Evolutionary conservation across 23 tunicate genomes (phyloP).

Genomic region (Trididemnum clinides): DNA sequence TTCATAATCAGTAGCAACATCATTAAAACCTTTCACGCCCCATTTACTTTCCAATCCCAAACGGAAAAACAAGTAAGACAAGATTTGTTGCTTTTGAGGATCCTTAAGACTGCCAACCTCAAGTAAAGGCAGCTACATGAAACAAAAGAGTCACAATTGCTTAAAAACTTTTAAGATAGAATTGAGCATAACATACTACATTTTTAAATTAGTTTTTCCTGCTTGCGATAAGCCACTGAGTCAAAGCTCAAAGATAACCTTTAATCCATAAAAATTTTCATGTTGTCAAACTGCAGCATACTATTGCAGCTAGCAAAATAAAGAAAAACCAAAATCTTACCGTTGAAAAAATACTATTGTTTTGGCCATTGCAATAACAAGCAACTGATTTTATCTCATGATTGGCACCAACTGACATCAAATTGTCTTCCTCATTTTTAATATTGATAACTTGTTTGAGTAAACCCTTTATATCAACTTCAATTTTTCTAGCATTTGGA

Average conservation of each 20-base stretch:
- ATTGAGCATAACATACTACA: no score
- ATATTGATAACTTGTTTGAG: not conserved
- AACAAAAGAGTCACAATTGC: not conserved
- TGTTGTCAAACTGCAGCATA: not conserved
- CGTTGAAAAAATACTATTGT: not conserved
- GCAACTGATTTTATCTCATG: not conserved
- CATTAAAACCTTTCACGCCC: not conserved
- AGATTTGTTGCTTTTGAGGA: not conserved
- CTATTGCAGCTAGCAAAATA: no score
- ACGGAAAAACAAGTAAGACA: not conserved
- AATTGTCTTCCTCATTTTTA: not conserved
- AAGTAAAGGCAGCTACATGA: not conserved
- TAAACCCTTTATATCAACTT: not conserved
- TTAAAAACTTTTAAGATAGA: not conserved
- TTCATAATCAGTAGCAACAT: not conserved
- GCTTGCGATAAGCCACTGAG: no score
- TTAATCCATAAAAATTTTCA: not conserved
- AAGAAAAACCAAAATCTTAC: not conserved
- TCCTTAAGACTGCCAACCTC: not conserved
- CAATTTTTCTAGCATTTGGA: not conserved
- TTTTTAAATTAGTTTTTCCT: no score
- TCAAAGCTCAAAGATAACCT: not conserved
- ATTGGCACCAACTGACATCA: not conserved
- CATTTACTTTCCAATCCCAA: conserved; percentile 20
- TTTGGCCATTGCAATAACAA: not conserved